Evolutionary conservation across 2,888 invertebrate species (phyloP), one percentile per base, ranked within the genome.

Genomic region (Thymelicus lineola): DNA sequence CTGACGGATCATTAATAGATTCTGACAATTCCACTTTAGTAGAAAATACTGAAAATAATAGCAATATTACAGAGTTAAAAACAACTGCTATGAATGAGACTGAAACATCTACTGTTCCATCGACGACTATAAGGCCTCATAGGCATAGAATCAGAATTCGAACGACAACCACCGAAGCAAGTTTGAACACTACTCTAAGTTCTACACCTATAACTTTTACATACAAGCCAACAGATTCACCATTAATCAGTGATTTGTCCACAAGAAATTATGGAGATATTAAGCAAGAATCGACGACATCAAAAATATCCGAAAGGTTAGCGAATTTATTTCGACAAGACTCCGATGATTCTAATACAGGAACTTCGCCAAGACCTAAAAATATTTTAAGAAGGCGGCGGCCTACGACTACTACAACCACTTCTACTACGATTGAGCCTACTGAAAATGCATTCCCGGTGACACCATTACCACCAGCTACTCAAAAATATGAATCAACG

Each of bases 361-460:
- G 81, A 12, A 84, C 82, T 63, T 83, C 83, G 10, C 78, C 84
- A 65, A 83, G 85, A 79, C 83, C 89, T 55, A 90, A 87, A 75
- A 89, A 86, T 79, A 82, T 83, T 70, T 76, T 83, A 5, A 84
- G 79, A 75, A 81, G 94, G 76, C 87, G 93, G 75, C 86, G 94
- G 65, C 90, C 91, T 5, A 93, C 94, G 6, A 94, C 94, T 7
- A 93, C 94, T 15, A 80, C 93, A 0, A 88, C 83, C 0, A 86
- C 87, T 12, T 81, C 86, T 38, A 81, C 84, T 42, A 81, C 82
- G 9, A 79, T 82, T 63, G 70, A 70, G 65, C 36, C 70, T 45
- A 60, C 42, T 28, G 64, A 64, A 55, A 59, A 60, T 20, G 15
- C 42, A 15, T 42, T 53, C 10, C 83, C 66, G 66, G 59, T 74